Conservation (phyloP, 2,113 vertebrate species). For the Silurus asotus region DNA sequence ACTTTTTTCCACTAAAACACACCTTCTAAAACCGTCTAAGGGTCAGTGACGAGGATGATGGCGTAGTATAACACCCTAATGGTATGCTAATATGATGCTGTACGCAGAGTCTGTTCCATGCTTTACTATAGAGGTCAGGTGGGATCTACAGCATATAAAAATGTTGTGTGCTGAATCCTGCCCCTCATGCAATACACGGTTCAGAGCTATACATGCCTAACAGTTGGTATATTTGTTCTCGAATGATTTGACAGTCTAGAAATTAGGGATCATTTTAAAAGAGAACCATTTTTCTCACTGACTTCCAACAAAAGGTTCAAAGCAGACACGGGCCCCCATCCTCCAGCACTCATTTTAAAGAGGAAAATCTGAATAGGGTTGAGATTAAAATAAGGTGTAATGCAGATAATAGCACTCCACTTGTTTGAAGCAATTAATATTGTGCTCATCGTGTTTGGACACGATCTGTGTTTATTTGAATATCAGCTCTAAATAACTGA, state of each 20-base stretch:
- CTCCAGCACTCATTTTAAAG: not conserved
- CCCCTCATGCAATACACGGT: not conserved
- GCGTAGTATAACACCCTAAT: slow-evolving; percentile 71
- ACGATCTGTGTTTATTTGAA: slow-evolving; percentile 47
- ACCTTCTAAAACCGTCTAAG: slow-evolving; percentile 42
- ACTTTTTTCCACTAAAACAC: not conserved
- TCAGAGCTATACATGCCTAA: not conserved
- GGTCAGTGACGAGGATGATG: slow-evolving; percentile 66
- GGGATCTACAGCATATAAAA: not conserved
- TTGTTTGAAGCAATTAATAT: slow-evolving; percentile 28
- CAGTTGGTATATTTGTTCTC: not conserved
- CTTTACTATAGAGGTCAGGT: slow-evolving; percentile 46
- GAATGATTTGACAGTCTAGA: not conserved
- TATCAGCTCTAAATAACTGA: slow-evolving; percentile 42
- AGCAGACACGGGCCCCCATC: not conserved
- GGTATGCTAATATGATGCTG: slow-evolving; percentile 63
- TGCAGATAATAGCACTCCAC: slow-evolving; percentile 4
- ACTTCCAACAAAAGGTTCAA: not conserved
- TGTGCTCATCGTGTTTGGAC: slow-evolving; percentile 32
- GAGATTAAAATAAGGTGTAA: slow-evolving; percentile 21
- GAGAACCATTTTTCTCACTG: not conserved
- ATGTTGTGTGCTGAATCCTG: not conserved
- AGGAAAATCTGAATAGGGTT: not conserved
- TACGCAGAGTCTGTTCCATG: slow-evolving; percentile 15
- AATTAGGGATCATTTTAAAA: not conserved